phyloP scores from a whole-genome alignment of 2,888 invertebrate genomes.

The Lithophane socia region DNA sequence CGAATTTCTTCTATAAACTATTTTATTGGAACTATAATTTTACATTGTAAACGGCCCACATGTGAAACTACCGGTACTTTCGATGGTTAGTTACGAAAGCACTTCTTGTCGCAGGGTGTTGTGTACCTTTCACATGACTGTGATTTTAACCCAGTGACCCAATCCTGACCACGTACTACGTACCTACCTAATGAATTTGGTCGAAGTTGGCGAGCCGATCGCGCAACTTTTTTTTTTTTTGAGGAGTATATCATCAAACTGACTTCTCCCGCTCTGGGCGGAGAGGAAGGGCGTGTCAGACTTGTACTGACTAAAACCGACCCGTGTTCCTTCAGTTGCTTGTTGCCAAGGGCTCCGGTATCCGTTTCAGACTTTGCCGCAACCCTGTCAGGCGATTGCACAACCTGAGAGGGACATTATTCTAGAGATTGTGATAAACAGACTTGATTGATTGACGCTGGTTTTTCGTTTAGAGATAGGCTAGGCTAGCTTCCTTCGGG shows the following conservation, averaged over 20 bases:
- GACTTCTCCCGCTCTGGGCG: no score
- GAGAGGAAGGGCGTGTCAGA: no score
- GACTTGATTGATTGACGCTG: slow-evolving; percentile 1
- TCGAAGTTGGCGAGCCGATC: background rate
- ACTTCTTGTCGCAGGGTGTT: background rate
- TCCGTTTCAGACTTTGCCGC: no score
- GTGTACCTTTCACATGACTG: background rate
- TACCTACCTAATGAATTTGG: background rate
- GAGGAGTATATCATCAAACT: no score
- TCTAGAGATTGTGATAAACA: background rate
- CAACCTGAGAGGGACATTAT: background rate
- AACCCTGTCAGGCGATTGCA: background rate
- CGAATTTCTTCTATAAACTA: background rate
- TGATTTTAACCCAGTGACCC: background rate
- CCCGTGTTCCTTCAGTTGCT: no score
- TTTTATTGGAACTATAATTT: background rate
- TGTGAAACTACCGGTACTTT: background rate
- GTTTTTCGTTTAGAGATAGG: slow-evolving; percentile 2
- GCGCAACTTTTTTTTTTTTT: no score
- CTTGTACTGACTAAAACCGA: no score
- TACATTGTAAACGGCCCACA: background rate
- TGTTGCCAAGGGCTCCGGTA: no score
- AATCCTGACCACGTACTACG: slow-evolving; percentile 3
- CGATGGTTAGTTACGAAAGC: no score
- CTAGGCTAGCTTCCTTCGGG: background rate